A percentile compares a stretch with the other conserved stretches of the same genome.
Conservation (phyloP, 2,797 vertebrate genomes). For the Gadopsis bispinosus region DNA sequence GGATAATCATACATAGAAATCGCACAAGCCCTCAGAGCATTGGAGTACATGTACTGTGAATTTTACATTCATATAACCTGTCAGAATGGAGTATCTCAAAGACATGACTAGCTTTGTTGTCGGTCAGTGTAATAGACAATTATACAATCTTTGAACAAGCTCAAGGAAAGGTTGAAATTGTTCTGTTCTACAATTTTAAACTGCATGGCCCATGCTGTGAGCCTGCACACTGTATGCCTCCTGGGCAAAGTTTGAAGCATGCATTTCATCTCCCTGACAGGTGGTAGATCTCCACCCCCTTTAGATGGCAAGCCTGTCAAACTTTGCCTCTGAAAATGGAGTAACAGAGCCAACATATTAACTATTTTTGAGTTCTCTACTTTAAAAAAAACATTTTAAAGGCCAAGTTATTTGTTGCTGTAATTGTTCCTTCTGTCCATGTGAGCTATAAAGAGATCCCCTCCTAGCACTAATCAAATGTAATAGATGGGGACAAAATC, state of each 20-base stretch:
- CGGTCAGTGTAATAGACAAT: conserved; percentile 34
- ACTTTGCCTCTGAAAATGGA: conserved; percentile 11
- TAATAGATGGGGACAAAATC: conserved; percentile 10
- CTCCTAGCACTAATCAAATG: not conserved
- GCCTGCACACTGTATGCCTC: conserved; percentile 12
- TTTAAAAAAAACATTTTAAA: conserved; percentile 19
- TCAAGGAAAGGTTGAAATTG: conserved; percentile 49
- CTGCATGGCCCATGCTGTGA: conserved; percentile 16
- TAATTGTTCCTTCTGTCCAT: not conserved
- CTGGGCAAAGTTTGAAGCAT: conserved; percentile 32
- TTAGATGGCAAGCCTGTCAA: conserved; percentile 37
- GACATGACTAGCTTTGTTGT: conserved; percentile 27
- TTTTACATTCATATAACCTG: conserved; percentile 31
- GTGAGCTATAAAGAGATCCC: not conserved
- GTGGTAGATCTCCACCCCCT: conserved; percentile 23
- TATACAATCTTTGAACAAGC: conserved; percentile 43
- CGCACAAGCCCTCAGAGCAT: conserved; percentile 17
- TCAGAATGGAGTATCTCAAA: conserved; percentile 18
- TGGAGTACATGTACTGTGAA: conserved; percentile 13
- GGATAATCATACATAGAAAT: conserved; percentile 29
- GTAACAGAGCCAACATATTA: conserved; percentile 1
- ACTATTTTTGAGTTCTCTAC: not conserved
- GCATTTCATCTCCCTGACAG: conserved; percentile 28
- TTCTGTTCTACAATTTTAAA: conserved; percentile 44
- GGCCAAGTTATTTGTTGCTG: not conserved